Base-by-base conservation (phyloP, 2,888 invertebrate genomes). In the Lycia hirtaria region DNA sequence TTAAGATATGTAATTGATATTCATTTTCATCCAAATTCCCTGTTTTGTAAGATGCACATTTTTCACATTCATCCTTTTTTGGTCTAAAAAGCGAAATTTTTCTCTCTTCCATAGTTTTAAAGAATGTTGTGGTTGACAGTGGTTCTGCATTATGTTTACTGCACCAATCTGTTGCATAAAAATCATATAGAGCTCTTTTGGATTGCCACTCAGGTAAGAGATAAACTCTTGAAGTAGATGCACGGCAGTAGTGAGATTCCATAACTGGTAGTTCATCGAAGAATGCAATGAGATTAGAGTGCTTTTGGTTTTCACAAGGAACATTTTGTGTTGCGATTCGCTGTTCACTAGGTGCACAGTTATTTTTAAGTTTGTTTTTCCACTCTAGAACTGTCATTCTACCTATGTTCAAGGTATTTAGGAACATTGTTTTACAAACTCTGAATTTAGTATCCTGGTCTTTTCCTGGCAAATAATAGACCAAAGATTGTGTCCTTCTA, bases 381-480 rank as follows among this genome's bases (percentile, higher is more conserved):
- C 55, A 60, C 12, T 33, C 45, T 22, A 60, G 19, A 14, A 60
- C 54, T 47, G 55, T 47, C 55, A 60, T 59, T 47, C 49, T 20
- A 17, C 61, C 61, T 37, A 57, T 51, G 37, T 12, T 26, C 32
- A 61, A 38, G n/a, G 51, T 60, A 14, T 61, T 57, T 20, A 61
- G 26, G 51, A 24, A 58, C 50, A 57, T 51, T 19, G 54, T 54
- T 58, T 56, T 61, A 14, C 61, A 57, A 4, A 58, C 54, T 35
- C 38, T 59, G 9, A 3, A 19, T 37, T 37, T 9, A 37, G 7
- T n/a, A 19, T 37, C 35, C 17, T n/a, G n/a, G 33, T 49, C 43
- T 48, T 52, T 30, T n/a, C n/a, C n/a, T n/a, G n/a, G n/a, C n/a
- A 60, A 56, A 35, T 52, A 19, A 48, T 60, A 60, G 4, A 28